Conservation (phyloP, 2,797 vertebrate species). For the Oreochromis grahami region DNA sequence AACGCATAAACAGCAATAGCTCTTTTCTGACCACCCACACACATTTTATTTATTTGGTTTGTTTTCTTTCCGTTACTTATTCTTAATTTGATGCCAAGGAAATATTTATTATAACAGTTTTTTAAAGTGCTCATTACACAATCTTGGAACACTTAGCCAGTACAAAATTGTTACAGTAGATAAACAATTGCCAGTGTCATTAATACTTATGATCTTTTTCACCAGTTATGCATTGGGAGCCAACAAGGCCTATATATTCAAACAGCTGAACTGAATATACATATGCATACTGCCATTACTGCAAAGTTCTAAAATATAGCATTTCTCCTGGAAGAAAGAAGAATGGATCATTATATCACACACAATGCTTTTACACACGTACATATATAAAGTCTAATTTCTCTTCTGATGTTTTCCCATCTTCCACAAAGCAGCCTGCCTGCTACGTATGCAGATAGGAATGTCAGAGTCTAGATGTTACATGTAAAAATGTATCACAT, state of each 20-base stretch:
- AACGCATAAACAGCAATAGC: background rate
- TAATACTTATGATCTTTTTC: background rate
- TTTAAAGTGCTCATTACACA: background rate
- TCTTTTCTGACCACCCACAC: background rate
- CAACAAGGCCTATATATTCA: background rate
- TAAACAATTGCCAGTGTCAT: background rate
- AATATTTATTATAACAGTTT: background rate
- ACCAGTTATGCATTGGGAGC: background rate
- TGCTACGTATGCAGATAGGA: background rate
- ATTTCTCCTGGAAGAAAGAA: background rate
- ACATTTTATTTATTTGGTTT: background rate
- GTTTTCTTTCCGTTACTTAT: background rate
- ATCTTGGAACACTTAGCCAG: background rate
- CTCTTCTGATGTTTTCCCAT: constrained; percentile 5
- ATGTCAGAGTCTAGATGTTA: background rate
- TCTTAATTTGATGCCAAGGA: background rate
- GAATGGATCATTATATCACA: background rate
- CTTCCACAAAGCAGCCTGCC: background rate
- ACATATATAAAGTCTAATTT: background rate
- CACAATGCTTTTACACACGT: background rate
- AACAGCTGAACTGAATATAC: background rate
- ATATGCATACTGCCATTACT: background rate
- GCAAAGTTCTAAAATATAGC: background rate
- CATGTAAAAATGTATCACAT: constrained; percentile 1
- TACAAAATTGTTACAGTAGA: background rate